Conservation (phyloP, 2,797 vertebrate genomes). For the Rousettus madagascariensis region DNA sequence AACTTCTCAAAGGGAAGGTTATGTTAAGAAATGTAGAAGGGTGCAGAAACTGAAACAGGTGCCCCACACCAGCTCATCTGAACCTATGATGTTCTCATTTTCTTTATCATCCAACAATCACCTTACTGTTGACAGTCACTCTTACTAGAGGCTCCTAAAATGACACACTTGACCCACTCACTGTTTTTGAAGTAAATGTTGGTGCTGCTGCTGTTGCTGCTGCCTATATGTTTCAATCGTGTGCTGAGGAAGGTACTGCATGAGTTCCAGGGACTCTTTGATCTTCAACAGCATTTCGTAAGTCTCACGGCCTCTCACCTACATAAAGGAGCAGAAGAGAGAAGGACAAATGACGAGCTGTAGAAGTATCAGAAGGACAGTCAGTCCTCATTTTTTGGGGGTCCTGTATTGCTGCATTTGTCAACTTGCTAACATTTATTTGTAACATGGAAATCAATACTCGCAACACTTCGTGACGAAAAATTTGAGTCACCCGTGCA, state of each 20-base stretch:
- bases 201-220: slow-evolving; percentile 98
- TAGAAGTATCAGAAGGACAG: not conserved
- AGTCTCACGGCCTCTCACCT: slow-evolving; percentile 98
- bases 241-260: slow-evolving; percentile 99
- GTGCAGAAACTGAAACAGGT: not conserved
- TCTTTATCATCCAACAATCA: not conserved
- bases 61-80: not conserved
- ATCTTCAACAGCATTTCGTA: slow-evolving; percentile 99
- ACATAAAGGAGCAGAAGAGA: fast-evolving
- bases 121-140: not conserved
- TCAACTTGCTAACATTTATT: not conserved
- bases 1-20: not conserved
- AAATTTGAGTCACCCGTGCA: fast-evolving
- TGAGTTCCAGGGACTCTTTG: slow-evolving; percentile 98
- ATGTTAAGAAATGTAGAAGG: not conserved
- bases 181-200: slow-evolving; percentile 99
- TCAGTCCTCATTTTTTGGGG: not conserved
- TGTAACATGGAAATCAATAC: not conserved
- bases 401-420: not conserved
- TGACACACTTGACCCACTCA: slow-evolving; percentile 86
- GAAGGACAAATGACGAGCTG: not conserved
- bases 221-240: slow-evolving; percentile 98
- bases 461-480: not conserved
- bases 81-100: not conserved
- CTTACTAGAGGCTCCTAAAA: not conserved